Evolutionary conservation across 37 sponge, comb jelly and placozoan genomes (phyloP).

Genomic region (Dysidea cf. avara): DNA sequence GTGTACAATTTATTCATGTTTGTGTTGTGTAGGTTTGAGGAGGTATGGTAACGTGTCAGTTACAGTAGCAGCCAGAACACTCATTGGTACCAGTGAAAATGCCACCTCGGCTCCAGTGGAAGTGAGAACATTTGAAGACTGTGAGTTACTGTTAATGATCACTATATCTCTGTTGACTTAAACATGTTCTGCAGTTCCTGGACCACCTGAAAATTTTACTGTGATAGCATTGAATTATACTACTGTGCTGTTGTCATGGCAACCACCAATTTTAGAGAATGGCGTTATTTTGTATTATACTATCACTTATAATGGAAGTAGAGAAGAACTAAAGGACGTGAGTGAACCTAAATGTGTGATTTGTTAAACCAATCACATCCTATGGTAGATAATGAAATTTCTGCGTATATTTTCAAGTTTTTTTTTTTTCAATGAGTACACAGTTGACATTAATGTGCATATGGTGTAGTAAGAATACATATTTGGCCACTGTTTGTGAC

Average conservation of each 20-base stretch:
- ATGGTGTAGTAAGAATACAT: too few relatives aligned
- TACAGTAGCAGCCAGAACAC: conserved; percentile 28
- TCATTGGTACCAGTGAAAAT: conserved; percentile 22
- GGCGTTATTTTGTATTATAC: conserved; percentile 32
- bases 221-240: not conserved
- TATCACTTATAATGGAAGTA: conserved; percentile 11
- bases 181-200: conserved; percentile 23
- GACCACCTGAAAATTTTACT: conserved; percentile 5
- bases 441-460: not conserved
- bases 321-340: not conserved
- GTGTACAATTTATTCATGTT: too few relatives aligned
- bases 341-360: too few relatives aligned
- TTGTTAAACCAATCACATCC: too few relatives aligned
- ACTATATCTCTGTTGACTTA: not conserved
- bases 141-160: not conserved
- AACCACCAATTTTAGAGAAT: conserved; percentile 26
- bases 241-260: conserved; percentile 22
- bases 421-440: not conserved
- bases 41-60: too few relatives aligned
- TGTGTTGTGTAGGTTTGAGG: too few relatives aligned
- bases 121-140: too few relatives aligned
- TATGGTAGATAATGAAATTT: too few relatives aligned
- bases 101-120: too few relatives aligned
- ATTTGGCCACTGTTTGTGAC: too few relatives aligned
- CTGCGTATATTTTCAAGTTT: too few relatives aligned